Evolutionary conservation across 2,888 invertebrate genomes (phyloP).

Genomic region (Acronicta psi): DNA sequence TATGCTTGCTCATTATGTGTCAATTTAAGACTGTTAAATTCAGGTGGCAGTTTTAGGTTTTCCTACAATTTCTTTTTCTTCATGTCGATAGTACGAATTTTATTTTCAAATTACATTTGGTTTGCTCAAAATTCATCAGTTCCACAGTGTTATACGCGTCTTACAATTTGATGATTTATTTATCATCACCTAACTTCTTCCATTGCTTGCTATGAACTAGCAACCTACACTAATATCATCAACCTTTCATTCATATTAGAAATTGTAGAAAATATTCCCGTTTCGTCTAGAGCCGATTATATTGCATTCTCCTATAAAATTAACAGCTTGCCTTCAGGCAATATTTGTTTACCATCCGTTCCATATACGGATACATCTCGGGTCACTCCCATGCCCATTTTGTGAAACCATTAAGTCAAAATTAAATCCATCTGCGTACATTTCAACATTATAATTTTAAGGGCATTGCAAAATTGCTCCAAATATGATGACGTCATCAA

Average conservation of each 20-base stretch:
- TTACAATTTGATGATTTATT: too few species aligned
- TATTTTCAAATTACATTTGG: too few species aligned
- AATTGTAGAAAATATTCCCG: neutral
- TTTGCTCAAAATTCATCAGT: too few species aligned
- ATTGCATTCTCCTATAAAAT: conserved; percentile 20
- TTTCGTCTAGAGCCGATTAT: conserved; percentile 9
- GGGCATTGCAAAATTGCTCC: conserved; percentile 55
- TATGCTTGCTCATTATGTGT: too few species aligned
- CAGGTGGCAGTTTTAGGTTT: too few species aligned
- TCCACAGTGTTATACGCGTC: too few species aligned
- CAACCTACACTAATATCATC: too few species aligned
- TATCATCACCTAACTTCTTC: too few species aligned
- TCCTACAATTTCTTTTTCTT: too few species aligned
- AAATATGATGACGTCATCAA: conserved; percentile 70
- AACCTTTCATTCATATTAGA: conserved; percentile 1
- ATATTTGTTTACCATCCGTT: conserved; percentile 32
- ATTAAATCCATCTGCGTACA: conserved; percentile 51
- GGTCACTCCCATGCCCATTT: conserved; percentile 37
- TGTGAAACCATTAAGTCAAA: conserved; percentile 49
- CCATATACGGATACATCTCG: conserved; percentile 30
- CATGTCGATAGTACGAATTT: too few species aligned
- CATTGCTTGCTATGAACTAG: too few species aligned
- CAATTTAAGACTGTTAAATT: too few species aligned
- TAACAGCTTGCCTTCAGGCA: conserved; percentile 20
- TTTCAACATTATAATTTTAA: conserved; percentile 55